Evolutionary conservation across 2,113 vertebrate genomes (phyloP).

Genomic region (Campylorhamphus procurvoides): DNA sequence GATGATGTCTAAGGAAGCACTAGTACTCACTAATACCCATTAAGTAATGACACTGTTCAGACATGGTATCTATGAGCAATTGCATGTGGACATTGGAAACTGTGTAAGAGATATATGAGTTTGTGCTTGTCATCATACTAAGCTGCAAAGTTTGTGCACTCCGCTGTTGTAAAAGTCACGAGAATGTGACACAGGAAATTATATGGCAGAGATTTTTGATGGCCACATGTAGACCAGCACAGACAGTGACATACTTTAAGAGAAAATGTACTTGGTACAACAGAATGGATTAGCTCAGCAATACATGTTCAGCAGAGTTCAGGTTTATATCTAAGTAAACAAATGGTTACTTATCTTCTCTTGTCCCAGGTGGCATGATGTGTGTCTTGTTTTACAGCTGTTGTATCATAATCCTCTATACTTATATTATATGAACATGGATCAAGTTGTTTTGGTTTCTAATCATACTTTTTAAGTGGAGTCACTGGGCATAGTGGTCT

Average conservation of each 20-base stretch:
- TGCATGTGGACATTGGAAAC: neutral
- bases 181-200: neutral
- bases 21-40: too few species aligned
- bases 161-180: neutral
- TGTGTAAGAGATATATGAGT: neutral
- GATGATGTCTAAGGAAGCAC: neutral
- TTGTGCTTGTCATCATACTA: neutral
- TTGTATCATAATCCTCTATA: neutral
- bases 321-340: neutral
- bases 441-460: conserved; percentile 17
- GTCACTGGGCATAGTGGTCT: neutral
- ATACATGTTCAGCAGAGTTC: neutral
- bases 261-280: neutral
- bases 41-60: neutral
- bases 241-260: neutral
- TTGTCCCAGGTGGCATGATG: neutral
- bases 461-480: conserved; percentile 1
- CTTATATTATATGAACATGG: neutral
- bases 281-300: neutral
- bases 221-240: neutral
- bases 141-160: neutral
- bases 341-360: neutral
- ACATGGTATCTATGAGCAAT: neutral
- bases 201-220: neutral
- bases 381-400: neutral